Evolutionary conservation across 2,113 vertebrate species (phyloP), one percentile per base, ranked within the genome.

Genomic region (Perccottus glenii): DNA sequence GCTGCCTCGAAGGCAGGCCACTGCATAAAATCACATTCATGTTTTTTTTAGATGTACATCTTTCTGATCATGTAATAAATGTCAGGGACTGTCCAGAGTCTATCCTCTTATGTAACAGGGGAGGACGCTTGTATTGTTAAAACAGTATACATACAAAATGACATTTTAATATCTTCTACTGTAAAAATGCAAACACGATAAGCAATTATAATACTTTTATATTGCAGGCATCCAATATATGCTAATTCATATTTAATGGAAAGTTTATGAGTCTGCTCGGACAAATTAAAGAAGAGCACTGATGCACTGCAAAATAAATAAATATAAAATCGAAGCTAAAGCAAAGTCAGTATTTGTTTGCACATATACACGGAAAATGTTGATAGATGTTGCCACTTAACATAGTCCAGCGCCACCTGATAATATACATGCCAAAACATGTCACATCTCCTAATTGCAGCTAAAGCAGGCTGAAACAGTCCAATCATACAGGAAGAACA

Each of bases 161-260:
- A 32, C 27, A 10, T 6, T 61, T 36, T 11, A 45, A 15, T 38
- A 15, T 44, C 14, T 52, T 66, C 10, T 47, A 4, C n/a, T 35
- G 14, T 16, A 60, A 61, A 5, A 19, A 47, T 40, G 10, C 36
- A 67, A 38, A 27, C 11, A 49, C 48, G 32, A 33, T 19, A 40
- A 40, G 64, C 61, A 44, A 55, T 14, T 53, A 2, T 42, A 7
- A 51, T 44, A 36, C 14, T 66, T 58, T 62, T 50, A 72, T 70
- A 35, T 27, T 38, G 35, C 6, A 36, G 10, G 35, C 55, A 51
- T 19, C 32, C 64, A 33, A 64, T 3, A n/a, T 45, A 43, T 40
- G 33, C 36, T 50, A 11, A 44, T 73, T 48, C 5, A 81, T 67
- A 64, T 73, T 75, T 80, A 73, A 77, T 71, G 55, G 45, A 32